Conservation (phyloP, 2,888 invertebrate genomes). For the Drosophila hamatofila region DNA sequence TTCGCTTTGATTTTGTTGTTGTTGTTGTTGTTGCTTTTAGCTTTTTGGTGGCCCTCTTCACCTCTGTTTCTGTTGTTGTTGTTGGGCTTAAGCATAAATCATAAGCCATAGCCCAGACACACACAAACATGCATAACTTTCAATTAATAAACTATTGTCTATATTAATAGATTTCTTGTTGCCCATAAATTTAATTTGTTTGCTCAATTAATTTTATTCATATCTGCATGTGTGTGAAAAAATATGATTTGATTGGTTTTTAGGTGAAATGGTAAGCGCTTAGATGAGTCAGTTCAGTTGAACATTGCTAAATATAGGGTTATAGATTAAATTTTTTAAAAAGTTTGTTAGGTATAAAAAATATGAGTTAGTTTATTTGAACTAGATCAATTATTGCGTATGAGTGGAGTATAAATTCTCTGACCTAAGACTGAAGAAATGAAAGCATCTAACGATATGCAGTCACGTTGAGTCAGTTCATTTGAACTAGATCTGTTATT, state of each 20-base stretch:
- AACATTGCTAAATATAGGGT: neutral
- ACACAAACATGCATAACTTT: slow-evolving; percentile 70
- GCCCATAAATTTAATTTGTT: slow-evolving; percentile 63
- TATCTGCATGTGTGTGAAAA: slow-evolving; percentile 1
- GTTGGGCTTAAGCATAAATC: slow-evolving; percentile 58
- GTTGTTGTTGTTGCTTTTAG: slow-evolving; percentile 19
- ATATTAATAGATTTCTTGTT: slow-evolving; percentile 70
- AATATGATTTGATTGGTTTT: neutral
- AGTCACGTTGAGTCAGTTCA: neutral
- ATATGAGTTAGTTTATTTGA: neutral
- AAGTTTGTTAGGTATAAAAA: no score
- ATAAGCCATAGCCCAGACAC: slow-evolving; percentile 44
- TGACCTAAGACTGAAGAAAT: neutral
- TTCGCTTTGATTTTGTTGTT: slow-evolving; percentile 27
- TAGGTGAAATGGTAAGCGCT: neutral
- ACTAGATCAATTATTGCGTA: neutral
- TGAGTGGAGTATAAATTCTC: neutral
- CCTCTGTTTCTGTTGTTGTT: slow-evolving; percentile 12
- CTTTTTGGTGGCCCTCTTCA: slow-evolving; percentile 16
- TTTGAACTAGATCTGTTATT: neutral
- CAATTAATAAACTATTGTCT: slow-evolving; percentile 78
- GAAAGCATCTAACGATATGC: neutral
- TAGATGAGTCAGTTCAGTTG: slow-evolving; percentile 3
- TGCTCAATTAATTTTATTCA: slow-evolving; percentile 68
- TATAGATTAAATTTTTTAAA: no score